Percentiles rank a stretch among this genome's conserved stretches.
These are phyloP conservation scores for Atopsyche davidsoni DNA, from an alignment of 1,140 invertebrate species.

Conservation along the genomic window DNA sequence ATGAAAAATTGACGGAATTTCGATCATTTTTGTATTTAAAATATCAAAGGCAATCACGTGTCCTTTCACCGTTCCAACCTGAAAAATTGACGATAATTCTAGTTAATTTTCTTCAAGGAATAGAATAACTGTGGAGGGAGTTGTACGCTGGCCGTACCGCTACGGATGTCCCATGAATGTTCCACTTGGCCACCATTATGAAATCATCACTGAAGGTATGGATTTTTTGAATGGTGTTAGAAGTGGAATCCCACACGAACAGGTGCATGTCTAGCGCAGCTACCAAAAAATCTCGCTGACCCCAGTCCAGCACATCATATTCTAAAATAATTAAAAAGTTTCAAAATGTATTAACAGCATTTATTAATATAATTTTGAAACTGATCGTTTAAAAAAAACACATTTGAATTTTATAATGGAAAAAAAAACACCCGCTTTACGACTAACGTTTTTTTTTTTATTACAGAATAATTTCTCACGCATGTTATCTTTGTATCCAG, in stretches of 20 bases:
- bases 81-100: background rate
- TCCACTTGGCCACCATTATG: slow-evolving; percentile 17
- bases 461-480: slow-evolving; percentile 10
- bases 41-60: slow-evolving; percentile 17
- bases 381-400: background rate
- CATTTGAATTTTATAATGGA: background rate
- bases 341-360: background rate
- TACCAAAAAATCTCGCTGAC: slow-evolving; percentile 12
- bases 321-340: background rate
- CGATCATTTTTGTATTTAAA: slow-evolving; percentile 7
- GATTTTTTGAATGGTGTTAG: slow-evolving; percentile 15
- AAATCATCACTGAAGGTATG: slow-evolving; percentile 13
- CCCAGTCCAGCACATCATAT: slow-evolving; percentile 18
- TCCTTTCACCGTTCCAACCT: slow-evolving; percentile 19
- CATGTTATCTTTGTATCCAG: slow-evolving; percentile 23
- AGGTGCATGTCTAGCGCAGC: slow-evolving; percentile 18
- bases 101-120: background rate
- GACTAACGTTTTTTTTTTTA: background rate
- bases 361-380: background rate
- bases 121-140: background rate
- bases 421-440: too few species aligned
- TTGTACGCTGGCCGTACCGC: slow-evolving; percentile 12
- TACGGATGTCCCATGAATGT: slow-evolving; percentile 14
- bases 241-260: slow-evolving; percentile 20
- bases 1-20: slow-evolving; percentile 1